phyloP scores from a whole-genome alignment of 2,113 vertebrate genomes.

The Clarias batrachus region DNA sequence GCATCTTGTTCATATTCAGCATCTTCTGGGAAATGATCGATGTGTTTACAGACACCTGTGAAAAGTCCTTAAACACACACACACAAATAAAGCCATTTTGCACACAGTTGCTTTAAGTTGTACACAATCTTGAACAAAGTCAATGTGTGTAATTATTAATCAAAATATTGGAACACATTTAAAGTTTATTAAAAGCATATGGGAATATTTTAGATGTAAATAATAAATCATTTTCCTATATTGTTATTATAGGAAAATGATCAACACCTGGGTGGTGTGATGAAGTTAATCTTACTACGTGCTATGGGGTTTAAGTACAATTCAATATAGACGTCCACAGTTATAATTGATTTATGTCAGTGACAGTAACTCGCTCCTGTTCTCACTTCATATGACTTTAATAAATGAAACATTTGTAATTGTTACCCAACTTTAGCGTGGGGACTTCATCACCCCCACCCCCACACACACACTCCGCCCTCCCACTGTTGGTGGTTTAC shows the following conservation, averaged over 20 bases:
- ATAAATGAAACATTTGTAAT: too few relatives aligned
- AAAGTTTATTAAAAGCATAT: background rate
- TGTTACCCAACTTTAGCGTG: too few relatives aligned
- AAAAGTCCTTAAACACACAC: conserved; percentile 80
- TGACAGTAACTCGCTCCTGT: background rate
- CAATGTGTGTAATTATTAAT: background rate
- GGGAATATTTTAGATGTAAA: background rate
- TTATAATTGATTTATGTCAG: background rate
- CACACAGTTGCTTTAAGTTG: background rate
- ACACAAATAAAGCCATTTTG: background rate
- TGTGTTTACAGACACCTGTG: conserved; percentile 95
- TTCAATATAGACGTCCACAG: background rate
- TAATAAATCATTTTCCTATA: too few relatives aligned
- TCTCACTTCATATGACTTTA: background rate
- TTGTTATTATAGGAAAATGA: background rate
- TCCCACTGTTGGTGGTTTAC: too few relatives aligned
- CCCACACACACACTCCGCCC: too few relatives aligned
- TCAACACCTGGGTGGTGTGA: background rate
- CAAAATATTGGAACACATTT: background rate
- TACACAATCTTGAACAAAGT: background rate
- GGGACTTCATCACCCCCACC: background rate
- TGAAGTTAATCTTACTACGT: background rate
- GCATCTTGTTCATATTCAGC: conserved; percentile 95
- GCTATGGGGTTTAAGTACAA: too few relatives aligned
- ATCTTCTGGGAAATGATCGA: conserved; percentile 95